Evolutionary conservation across 2,888 invertebrate genomes (phyloP), one percentile per base, ranked within the genome.

Genomic region (Nysson spinosus): DNA sequence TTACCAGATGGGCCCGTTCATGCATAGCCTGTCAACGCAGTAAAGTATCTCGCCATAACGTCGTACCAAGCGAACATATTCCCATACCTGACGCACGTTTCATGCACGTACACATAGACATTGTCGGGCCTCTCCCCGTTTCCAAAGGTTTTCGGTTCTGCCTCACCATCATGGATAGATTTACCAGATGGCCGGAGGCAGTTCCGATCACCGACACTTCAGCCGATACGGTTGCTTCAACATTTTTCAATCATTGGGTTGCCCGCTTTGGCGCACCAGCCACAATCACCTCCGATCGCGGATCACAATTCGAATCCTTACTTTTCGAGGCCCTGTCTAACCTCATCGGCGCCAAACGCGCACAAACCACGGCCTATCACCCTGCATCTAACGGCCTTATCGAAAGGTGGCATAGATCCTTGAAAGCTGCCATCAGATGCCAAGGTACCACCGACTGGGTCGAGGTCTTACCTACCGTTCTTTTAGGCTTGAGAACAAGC

Each of bases 351-450:
- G 58, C 0, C 70, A 62, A 37, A 9, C 37, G 37, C 7, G n/a
- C 19, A 0, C 16, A 11, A 1, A 37, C 17, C 6, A 37, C 37
- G 9, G 37, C 37, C 3, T 37, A 37, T 20, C 73, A 74, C 24
- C 75, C 77, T 0, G 47, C 42, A 0, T 34, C 72, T 0, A 75
- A 75, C 39, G 73, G 70, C 2, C 32, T 72, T 35, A 43, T 72
- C 0, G 75, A 77, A 37, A 35, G 66, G 1, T 63, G 62, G 54
- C 70, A 74, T 16, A 11, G 66, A 6, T 19, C n/a, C 0, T 24
- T 72, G 1, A 72, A 72, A 60, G 24, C 66, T 2, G 67, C 70
- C 2, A 47, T 76, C 4, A 57, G 32, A 34, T 69, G 67, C 26
- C 67, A 69, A 19, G 35, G 11, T 1, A 28, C 26, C 6, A 12